Percentiles rank a stretch among this genome's conserved stretches.
Evolutionary conservation across 2,888 invertebrate species (phyloP).

Genomic region (Hypomecis atomaria): DNA sequence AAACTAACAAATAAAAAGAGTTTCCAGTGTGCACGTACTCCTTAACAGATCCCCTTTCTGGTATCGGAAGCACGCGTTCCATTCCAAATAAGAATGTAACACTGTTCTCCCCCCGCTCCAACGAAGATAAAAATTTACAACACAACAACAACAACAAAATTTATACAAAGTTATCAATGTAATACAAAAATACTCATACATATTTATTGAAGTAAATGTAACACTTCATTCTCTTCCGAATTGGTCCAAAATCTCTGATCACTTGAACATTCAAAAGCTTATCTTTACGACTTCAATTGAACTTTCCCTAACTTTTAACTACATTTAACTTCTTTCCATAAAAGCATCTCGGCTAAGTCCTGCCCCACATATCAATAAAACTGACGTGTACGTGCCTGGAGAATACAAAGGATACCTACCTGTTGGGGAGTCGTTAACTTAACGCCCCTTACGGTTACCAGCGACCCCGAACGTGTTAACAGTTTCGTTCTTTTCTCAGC

Average conservation of each 20-base stretch:
- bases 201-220: too few species aligned
- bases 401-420: conserved; percentile 45
- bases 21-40: conserved; percentile 26
- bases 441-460: conserved; percentile 46
- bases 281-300: conserved; percentile 1
- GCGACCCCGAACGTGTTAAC: conserved; percentile 36
- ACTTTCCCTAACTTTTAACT: conserved; percentile 9
- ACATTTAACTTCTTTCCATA: conserved; percentile 19
- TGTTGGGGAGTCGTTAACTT: conserved; percentile 56
- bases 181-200: background rate
- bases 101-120: too few species aligned
- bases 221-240: background rate
- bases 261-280: background rate
- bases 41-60: conserved; percentile 44
- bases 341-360: conserved; percentile 24
- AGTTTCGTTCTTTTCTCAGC: conserved; percentile 9
- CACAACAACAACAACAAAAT: too few species aligned
- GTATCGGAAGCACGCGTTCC: conserved; percentile 42
- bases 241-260: background rate
- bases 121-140: background rate
- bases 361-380: conserved; percentile 40
- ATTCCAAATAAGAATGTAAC: conserved; percentile 6
- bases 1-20: background rate
- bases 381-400: conserved; percentile 30
- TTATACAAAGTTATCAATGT: background rate